Conservation (phyloP, 1,140 invertebrate genomes). For the Polypedilum pembai region DNA sequence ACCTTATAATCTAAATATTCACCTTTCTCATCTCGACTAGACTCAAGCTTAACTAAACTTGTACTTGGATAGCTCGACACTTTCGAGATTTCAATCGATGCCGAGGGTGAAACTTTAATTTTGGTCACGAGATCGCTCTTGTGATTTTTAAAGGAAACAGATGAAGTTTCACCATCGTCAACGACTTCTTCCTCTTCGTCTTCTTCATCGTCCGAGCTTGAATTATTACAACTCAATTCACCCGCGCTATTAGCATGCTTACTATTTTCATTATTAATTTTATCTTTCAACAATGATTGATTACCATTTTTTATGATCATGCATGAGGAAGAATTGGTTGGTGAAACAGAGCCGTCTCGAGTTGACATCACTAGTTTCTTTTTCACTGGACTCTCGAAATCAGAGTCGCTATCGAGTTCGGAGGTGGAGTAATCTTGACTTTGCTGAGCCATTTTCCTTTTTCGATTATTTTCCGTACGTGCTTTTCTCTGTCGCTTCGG, state of each 20-base stretch:
- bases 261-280: slow-evolving; percentile 18
- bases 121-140: background rate
- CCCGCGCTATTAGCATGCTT: slow-evolving; percentile 9
- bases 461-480: background rate
- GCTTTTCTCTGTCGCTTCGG: slow-evolving; percentile 45
- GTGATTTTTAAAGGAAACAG: too few relatives aligned
- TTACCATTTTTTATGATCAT: slow-evolving; percentile 13
- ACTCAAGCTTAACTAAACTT: slow-evolving; percentile 16
- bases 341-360: background rate
- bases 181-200: background rate
- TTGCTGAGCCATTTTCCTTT: slow-evolving; percentile 1
- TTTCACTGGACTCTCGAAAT: background rate
- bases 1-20: background rate
- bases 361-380: background rate
- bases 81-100: background rate
- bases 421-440: background rate
- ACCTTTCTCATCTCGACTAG: background rate
- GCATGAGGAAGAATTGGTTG: background rate
- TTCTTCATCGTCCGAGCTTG: background rate
- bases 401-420: background rate
- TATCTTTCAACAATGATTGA: slow-evolving; percentile 5
- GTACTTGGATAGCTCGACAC: slow-evolving; percentile 22
- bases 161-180: background rate
- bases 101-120: background rate
- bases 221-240: slow-evolving; percentile 23